A percentile compares a stretch with the other conserved stretches of the same genome.
These are phyloP conservation scores for Cygnus atratus DNA, from an alignment of 2,113 vertebrate genomes.

Conservation along the genomic window DNA sequence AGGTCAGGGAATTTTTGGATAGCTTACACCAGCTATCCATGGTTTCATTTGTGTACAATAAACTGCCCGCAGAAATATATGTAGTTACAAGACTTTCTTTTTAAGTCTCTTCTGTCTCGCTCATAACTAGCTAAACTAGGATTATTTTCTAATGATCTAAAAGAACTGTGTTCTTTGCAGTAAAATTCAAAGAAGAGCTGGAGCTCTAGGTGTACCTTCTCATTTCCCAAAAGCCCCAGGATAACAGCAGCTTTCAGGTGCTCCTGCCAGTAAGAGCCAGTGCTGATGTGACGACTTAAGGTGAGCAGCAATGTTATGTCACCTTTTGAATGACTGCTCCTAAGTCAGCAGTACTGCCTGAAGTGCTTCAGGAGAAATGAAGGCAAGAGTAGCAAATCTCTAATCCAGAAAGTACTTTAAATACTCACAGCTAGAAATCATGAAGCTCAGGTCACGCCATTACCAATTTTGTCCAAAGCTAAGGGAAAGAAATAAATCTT, in stretches of 20 bases:
- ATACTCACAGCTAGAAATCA: background rate
- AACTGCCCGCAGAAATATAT: too few species aligned
- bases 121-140: too few species aligned
- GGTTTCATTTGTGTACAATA: too few species aligned
- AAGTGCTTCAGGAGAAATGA: background rate
- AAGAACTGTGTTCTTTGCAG: too few species aligned
- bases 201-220: background rate
- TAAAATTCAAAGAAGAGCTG: too few species aligned
- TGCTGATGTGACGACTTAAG: background rate
- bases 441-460: background rate
- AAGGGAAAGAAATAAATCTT: constrained; percentile 39
- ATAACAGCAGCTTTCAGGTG: background rate
- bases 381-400: background rate
- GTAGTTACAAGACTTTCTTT: too few species aligned
- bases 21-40: too few species aligned
- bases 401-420: background rate
- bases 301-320: background rate
- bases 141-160: too few species aligned
- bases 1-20: background rate
- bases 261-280: background rate
- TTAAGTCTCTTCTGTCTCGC: too few species aligned
- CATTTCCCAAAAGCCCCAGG: background rate
- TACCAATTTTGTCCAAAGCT: background rate
- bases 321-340: background rate
- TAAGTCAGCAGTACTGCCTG: background rate